Evolutionary conservation across 2,888 invertebrate species (phyloP).

Genomic region (Apoda limacodes): DNA sequence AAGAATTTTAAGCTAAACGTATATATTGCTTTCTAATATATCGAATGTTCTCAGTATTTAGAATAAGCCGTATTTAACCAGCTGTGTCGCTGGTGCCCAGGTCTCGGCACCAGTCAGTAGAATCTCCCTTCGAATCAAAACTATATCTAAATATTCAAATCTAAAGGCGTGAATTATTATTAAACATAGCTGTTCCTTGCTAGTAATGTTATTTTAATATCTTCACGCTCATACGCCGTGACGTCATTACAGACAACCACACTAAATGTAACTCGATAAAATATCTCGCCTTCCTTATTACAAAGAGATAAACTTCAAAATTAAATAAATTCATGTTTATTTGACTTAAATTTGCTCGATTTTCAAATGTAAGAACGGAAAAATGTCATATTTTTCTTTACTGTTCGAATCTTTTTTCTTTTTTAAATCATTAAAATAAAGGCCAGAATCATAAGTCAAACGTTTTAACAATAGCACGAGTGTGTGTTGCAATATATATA

Average conservation of each 20-base stretch:
- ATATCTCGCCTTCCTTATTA: constrained; percentile 11
- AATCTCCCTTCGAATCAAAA: no score
- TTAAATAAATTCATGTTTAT: constrained; percentile 10
- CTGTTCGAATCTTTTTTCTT: no score
- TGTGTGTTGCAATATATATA: no score
- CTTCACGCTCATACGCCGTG: constrained; percentile 44
- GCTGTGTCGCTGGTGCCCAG: no score
- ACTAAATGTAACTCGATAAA: constrained; percentile 12
- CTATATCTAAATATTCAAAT: constrained; percentile 36
- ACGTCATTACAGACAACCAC: constrained; percentile 52
- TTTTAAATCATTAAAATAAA: constrained; percentile 30
- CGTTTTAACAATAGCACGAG: no score
- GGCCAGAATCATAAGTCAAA: constrained; percentile 29
- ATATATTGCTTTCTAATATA: no score
- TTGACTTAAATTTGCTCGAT: constrained; percentile 5
- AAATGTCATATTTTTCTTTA: constrained; percentile 30
- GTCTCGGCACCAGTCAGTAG: no score
- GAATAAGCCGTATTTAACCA: no score
- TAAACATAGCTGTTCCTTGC: constrained; percentile 48
- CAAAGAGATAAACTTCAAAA: constrained; percentile 20
- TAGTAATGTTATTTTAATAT: constrained; percentile 66
- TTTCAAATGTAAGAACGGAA: constrained; percentile 22
- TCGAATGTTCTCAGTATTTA: no score
- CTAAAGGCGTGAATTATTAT: constrained; percentile 46
- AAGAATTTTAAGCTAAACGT: no score